Evolutionary conservation across 2,888 invertebrate species (phyloP), one percentile per base, ranked within the genome.

Genomic region (Cerastis leucographa): DNA sequence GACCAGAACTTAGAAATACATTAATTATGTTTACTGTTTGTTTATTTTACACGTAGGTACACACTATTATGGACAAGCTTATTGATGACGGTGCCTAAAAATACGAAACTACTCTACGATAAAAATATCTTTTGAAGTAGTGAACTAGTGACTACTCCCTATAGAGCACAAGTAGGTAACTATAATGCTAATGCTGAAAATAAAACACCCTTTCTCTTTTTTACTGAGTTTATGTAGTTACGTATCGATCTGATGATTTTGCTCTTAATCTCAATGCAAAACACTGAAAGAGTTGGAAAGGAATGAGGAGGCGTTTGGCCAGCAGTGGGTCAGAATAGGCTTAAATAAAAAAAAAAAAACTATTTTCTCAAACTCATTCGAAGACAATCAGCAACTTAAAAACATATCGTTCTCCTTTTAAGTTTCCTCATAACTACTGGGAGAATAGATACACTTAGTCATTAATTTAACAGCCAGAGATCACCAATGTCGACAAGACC

Each of bases 11-110:
- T 74, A 65, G 66, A 80, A 69, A 74, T 74, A 73, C 40, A 54
- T 65, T 78, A 65, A 70, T 74, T 35, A 74, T 46, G 54, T 56
- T 80, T 74, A 69, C 12, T 49, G 40, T 80, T 66, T 71, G 71
- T 78, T 78, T 59, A 59, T 79, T 79, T 71, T 49, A 14, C 62
- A 71, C 46, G 66, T 54, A 46, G 54, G 46, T 29, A 40, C 54
- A 73, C 17, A 62, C 29, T 66, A 11, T 64, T 46, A 49, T 56
- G 19, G 44, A 14, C 51, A 61, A 59, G 65, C 59, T 71, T 51
- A n/a, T 59, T 71, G 42, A 73, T 61, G 61, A 54, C 54, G 14
- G 40, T 59, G 25, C 2, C 35, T 46, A 25, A 49, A 73, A 49
- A 70, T 54, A 54, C 65, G 19, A 69, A 12, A 40, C 40, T 61